Evolutionary conservation across 2,113 vertebrate genomes (phyloP), one percentile per base, ranked within the genome.

Genomic region (Cariama cristata): DNA sequence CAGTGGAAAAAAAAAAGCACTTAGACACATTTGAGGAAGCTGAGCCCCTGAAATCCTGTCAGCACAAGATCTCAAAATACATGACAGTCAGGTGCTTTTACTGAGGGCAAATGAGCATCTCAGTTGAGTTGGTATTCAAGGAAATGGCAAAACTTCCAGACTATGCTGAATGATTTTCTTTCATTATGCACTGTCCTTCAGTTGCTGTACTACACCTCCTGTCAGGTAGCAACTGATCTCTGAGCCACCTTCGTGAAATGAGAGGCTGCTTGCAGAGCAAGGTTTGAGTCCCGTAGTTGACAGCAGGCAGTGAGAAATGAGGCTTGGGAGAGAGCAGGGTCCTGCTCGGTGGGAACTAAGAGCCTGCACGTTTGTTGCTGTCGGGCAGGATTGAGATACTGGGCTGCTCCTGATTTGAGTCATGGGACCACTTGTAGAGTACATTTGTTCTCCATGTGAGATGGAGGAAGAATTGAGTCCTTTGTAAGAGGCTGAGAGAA

Each of bases 161-260:
- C 74, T 7, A 1, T 45, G 50, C 42, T 26, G 30, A 7, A 30
- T 4, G 42, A 20, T 14, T 24, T 21, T 24, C 45, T 30, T 28
- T 23, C 73, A 10, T 30, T 58, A 2, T 14, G 3, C 16, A 0
- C 4, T 4, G 24, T 33, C 6, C 50, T 35, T 49, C 5, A 8
- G 24, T 24, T n/a, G 27, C 75, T 30, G 66, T 3, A 19, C 64
- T 33, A 12, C 35, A 3, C 11, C 32, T 33, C 47, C 8, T 17
- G 26, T 35, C 66, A 8, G 66, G 38, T 24, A 73, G 55, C 50
- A 40, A 8, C 21, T 1, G 18, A 42, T n/a, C 44, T 74, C 24
- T 8, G 50, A 79, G 79, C 73, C 1, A 0, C 35, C 58, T 27
- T 21, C 0, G 3, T 40, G 63, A 18, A 42, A 7, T 0, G 3